These are phyloP conservation scores for Novumbra hubbsi DNA, from an alignment of 2,797 vertebrate genomes.

Conservation along the genomic window DNA sequence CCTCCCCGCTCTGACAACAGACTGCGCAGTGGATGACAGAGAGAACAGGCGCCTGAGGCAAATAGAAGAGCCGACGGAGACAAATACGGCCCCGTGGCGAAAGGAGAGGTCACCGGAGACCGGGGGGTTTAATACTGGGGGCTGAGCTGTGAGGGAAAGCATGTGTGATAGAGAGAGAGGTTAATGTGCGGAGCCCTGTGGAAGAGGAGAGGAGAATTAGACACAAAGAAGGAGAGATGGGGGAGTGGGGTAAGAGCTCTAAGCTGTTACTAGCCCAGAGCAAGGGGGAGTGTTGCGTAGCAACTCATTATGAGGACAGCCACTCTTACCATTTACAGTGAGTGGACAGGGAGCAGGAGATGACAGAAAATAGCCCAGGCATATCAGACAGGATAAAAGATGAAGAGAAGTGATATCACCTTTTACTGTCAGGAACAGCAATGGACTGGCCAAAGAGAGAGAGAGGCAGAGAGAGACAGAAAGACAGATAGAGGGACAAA, in stretches of 20 bases:
- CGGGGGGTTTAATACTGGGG: not conserved
- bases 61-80: not conserved
- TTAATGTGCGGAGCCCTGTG: not conserved
- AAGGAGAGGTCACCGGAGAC: not conserved
- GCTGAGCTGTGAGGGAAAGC: not conserved
- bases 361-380: not conserved
- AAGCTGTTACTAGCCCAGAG: not conserved
- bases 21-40: not conserved
- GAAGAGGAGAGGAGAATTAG: not conserved
- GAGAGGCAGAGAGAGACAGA: not conserved
- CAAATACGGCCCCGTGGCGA: not conserved
- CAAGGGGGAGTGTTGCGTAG: not conserved
- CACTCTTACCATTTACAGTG: not conserved
- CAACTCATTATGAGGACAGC: not conserved
- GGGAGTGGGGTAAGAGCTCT: not conserved
- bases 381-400: not conserved
- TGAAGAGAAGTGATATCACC: not conserved
- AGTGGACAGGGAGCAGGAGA: not conserved
- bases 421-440: not conserved
- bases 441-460: not conserved
- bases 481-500: not conserved
- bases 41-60: not conserved
- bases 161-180: not conserved
- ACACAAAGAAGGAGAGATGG: conserved; percentile 5
- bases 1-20: not conserved